phyloP scores from a whole-genome alignment of 2,888 invertebrate genomes.

The Drosophila demipolita region DNA sequence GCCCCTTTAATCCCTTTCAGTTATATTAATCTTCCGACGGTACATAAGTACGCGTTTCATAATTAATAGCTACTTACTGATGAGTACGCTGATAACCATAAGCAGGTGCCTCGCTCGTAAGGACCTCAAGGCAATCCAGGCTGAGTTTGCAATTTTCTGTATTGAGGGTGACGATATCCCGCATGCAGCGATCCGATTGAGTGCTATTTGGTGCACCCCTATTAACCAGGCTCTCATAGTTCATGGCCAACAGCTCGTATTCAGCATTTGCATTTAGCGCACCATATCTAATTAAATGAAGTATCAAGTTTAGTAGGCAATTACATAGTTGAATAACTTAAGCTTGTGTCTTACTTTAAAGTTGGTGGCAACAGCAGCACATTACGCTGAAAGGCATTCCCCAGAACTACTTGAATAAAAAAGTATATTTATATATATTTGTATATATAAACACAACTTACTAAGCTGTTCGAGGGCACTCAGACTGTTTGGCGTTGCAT shows the following conservation, averaged over 20 bases:
- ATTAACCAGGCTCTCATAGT: constrained; percentile 63
- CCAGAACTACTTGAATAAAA: constrained; percentile 63
- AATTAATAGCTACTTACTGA: constrained; percentile 71
- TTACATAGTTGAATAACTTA: constrained; percentile 1
- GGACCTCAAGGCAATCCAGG: constrained; percentile 66
- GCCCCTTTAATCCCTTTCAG: too few species aligned
- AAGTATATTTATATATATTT: not conserved
- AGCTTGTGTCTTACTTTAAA: constrained; percentile 42
- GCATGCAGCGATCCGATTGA: constrained; percentile 72
- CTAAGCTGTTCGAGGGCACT: constrained; percentile 44
- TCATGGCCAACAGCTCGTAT: constrained; percentile 64
- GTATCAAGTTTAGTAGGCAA: constrained; percentile 1
- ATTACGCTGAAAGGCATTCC: constrained; percentile 72
- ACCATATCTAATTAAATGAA: constrained; percentile 45
- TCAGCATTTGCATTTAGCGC: constrained; percentile 75
- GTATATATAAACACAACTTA: constrained; percentile 28
- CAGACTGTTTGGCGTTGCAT: not conserved
- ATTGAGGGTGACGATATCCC: constrained; percentile 59
- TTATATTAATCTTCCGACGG: too few species aligned
- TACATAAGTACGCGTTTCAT: too few species aligned
- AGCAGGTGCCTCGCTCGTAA: constrained; percentile 69
- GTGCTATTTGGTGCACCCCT: constrained; percentile 68
- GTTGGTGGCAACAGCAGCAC: constrained; percentile 62
- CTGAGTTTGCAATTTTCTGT: constrained; percentile 60
- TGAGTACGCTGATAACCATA: constrained; percentile 83